Percentiles rank a stretch among this genome's conserved stretches.
Evolutionary conservation across 2,797 vertebrate species (phyloP).

Genomic region (Dallia pectoralis): DNA sequence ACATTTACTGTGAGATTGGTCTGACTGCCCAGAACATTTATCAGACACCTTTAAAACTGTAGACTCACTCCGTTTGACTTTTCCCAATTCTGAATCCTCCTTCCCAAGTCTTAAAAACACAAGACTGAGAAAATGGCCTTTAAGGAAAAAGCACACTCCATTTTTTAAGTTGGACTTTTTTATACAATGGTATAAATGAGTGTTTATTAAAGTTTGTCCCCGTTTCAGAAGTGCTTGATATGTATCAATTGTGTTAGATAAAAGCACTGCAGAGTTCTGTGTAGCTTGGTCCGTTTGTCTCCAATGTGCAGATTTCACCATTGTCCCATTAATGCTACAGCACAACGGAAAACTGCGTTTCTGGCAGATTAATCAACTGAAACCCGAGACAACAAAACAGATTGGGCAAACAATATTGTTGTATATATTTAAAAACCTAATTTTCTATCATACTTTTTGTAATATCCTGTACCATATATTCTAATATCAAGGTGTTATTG

Average conservation of each 20-base stretch:
- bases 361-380: slow-evolving; percentile 35
- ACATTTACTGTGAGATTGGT: slow-evolving; percentile 65
- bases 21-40: slow-evolving; percentile 57
- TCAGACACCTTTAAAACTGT: slow-evolving; percentile 59
- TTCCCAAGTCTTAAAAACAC: slow-evolving; percentile 56
- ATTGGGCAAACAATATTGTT: slow-evolving; percentile 15
- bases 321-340: slow-evolving; percentile 17
- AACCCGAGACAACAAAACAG: slow-evolving; percentile 35
- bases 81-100: not conserved
- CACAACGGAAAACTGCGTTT: slow-evolving; percentile 40
- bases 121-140: slow-evolving; percentile 65
- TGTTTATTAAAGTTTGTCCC: slow-evolving; percentile 49
- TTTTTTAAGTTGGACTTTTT: slow-evolving; percentile 41
- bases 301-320: slow-evolving; percentile 32
- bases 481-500: slow-evolving; percentile 56
- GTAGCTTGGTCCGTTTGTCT: slow-evolving; percentile 71
- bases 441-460: slow-evolving; percentile 62
- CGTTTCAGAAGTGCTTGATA: slow-evolving; percentile 59
- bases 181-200: slow-evolving; percentile 37
- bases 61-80: slow-evolving; percentile 29
- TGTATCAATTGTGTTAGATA: slow-evolving; percentile 48
- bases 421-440: slow-evolving; percentile 40
- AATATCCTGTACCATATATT: slow-evolving; percentile 60
- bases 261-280: slow-evolving; percentile 53
- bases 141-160: slow-evolving; percentile 71